Percentiles rank a stretch among this genome's conserved stretches.
Evolutionary conservation across 2,888 invertebrate genomes (phyloP).

Genomic region (Amphipyra tragopoginis): DNA sequence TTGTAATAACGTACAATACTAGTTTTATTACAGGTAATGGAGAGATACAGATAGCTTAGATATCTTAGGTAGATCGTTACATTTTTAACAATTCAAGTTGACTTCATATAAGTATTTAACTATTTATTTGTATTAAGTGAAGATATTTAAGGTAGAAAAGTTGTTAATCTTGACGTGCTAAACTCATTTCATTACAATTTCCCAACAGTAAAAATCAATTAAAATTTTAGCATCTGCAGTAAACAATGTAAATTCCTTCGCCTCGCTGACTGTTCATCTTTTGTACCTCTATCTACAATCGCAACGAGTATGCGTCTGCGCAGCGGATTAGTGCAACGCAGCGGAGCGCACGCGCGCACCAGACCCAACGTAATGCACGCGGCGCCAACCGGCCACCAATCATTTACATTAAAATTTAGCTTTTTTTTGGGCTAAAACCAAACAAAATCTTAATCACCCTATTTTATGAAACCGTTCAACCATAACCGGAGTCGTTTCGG

Average conservation of each 20-base stretch:
- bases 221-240: no score
- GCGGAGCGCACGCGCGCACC: slow-evolving; percentile 82
- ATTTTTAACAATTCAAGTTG: no score
- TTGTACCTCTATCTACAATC: slow-evolving; percentile 31
- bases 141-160: no score
- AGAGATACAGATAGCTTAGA: no score
- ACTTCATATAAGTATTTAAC: no score
- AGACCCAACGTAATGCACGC: slow-evolving; percentile 83
- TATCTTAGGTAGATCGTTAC: no score
- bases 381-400: slow-evolving; percentile 72
- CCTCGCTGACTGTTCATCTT: slow-evolving; percentile 35
- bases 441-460: slow-evolving; percentile 33
- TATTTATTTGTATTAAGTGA: no score
- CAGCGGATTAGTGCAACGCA: slow-evolving; percentile 75
- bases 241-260: neutral
- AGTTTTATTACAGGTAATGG: no score
- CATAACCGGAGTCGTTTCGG: slow-evolving; percentile 16
- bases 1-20: no score
- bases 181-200: no score
- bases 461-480: slow-evolving; percentile 27
- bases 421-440: slow-evolving; percentile 45
- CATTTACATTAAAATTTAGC: slow-evolving; percentile 45
- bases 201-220: no score
- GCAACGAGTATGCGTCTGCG: slow-evolving; percentile 60
- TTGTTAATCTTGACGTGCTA: no score